Conservation (phyloP, 2,888 invertebrate species). For the Liopterus haemorrhoidalis region DNA sequence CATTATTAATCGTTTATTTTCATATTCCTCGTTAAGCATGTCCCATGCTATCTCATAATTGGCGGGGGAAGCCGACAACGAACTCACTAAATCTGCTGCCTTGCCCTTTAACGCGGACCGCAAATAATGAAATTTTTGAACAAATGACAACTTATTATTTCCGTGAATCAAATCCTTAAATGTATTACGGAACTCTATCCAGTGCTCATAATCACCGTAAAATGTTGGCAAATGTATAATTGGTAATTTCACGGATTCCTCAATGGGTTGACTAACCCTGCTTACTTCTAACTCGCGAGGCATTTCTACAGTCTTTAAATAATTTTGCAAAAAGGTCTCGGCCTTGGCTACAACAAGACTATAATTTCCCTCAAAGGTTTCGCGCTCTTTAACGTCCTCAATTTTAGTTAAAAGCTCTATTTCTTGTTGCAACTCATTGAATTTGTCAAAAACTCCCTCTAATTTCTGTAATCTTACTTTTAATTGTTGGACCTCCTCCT, state of each 20-base stretch:
- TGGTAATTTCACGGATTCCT: neutral
- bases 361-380: neutral
- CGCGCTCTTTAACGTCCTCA: neutral
- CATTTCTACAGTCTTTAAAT: neutral
- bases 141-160: neutral
- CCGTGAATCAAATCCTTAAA: neutral
- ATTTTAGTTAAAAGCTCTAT: neutral
- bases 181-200: neutral
- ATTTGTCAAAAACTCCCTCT: neutral
- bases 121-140: constrained; percentile 1
- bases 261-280: neutral
- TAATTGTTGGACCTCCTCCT: neutral
- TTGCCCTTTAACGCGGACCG: neutral
- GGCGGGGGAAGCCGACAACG: neutral
- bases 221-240: neutral
- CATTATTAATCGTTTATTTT: neutral
- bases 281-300: too few species aligned
- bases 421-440: neutral
- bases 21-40: neutral
- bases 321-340: neutral
- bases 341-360: too few species aligned
- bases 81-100: neutral
- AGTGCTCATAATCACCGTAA: constrained; percentile 1
- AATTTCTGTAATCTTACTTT: neutral
- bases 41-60: constrained; percentile 1